Percentiles rank a stretch among this genome's conserved stretches.
Evolutionary conservation across 2,888 invertebrate genomes (phyloP).

Genomic region (Gymnoscelis rufifasciata): DNA sequence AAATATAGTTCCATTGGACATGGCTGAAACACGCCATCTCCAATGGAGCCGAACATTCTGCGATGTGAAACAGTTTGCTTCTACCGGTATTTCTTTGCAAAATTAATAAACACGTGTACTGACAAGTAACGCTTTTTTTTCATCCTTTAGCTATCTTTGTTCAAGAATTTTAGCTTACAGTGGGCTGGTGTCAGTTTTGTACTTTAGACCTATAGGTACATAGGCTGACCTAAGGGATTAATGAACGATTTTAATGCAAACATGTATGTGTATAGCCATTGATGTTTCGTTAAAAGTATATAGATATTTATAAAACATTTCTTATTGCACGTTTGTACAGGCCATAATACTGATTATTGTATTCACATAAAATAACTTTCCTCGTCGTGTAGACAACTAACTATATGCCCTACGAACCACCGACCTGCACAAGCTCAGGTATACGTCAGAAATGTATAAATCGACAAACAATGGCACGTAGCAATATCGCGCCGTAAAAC

Average conservation of each 20-base stretch:
- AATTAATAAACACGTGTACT: too few relatives aligned
- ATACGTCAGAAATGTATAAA: slow-evolving; percentile 23
- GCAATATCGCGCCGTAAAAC: slow-evolving; percentile 21
- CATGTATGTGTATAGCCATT: too few relatives aligned
- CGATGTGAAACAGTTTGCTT: too few relatives aligned
- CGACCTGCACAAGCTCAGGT: background rate
- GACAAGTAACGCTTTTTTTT: too few relatives aligned
- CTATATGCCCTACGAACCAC: background rate
- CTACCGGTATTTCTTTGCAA: too few relatives aligned
- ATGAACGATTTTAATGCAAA: slow-evolving; percentile 7
- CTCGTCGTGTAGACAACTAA: background rate
- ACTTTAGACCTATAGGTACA: slow-evolving; percentile 5
- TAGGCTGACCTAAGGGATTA: slow-evolving; percentile 7
- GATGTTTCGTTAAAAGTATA: too few relatives aligned
- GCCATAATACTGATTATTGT: too few relatives aligned
- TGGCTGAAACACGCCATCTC: too few relatives aligned
- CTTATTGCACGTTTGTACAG: too few relatives aligned
- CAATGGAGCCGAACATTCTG: too few relatives aligned
- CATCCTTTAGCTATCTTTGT: background rate
- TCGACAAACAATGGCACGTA: slow-evolving; percentile 27
- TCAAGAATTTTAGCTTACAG: background rate
- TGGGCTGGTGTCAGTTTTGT: background rate
- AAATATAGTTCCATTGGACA: too few relatives aligned
- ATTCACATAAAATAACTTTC: background rate
- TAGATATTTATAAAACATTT: too few relatives aligned